Base-by-base conservation (phyloP, 2,888 invertebrate species). In the Branchellion lobata region DNA sequence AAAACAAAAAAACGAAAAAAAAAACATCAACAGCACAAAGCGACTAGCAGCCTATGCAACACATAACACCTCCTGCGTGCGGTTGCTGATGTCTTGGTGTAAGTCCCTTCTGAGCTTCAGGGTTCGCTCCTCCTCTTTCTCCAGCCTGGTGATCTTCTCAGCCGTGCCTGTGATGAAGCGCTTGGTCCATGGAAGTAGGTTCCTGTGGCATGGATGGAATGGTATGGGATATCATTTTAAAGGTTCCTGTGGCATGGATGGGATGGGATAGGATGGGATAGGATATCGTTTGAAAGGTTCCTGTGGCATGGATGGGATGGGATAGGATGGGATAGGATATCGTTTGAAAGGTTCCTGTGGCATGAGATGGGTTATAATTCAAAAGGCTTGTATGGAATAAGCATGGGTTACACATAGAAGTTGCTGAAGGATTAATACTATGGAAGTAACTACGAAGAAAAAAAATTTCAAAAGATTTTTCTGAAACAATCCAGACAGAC, bases 91-190 rank as follows among this genome's bases (percentile, higher is more conserved):
- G 47, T 80, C 81, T 53, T 82, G 82, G 78, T 83, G 83, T 33
- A 83, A 72, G 57, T 81, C 82, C 69, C 81, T 81, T n/a, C 82
- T 61, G 61, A 82, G 80, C 24, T 81, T 80, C 3, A 78, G 77
- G 24, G 83, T 83, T 21, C 79, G 31, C 51, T 83, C 82, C 36
- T 83, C 83, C 77, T 83, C 83, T 27, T 78, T 81, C 27, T 81
- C 74, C 24, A 82, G 65, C 72, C 82, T 83, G 29, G 81, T 69
- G 27, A 83, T 81, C 65, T 80, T 82, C 1, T 81, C 77, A 14
- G 79, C 80, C 18, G 82, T 81, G 14, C 81, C 73, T 8, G 77
- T 73, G 69, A 83, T 81, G 79, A 81, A 78, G n/a, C 71, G 36
- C 51, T 81, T 79, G 31, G 82, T 69, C n/a, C 47, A 71, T 8